phyloP scores from a whole-genome alignment of 2,888 invertebrate species.

The Rhogogaster chlorosoma region DNA sequence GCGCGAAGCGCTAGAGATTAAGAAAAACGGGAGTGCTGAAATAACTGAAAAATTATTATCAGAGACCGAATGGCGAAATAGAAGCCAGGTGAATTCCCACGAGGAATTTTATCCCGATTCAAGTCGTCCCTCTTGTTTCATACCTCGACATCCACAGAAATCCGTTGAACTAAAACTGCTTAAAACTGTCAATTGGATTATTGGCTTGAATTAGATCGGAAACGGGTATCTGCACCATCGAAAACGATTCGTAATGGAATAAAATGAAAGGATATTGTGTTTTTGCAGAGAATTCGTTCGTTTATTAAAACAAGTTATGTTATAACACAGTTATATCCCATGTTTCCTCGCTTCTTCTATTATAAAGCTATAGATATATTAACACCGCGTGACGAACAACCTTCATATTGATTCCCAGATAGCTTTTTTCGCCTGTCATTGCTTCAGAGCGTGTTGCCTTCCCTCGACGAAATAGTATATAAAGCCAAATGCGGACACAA shows the following conservation, averaged over 20 bases:
- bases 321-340: not conserved
- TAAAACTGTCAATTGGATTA: not conserved
- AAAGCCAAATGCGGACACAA: not conserved
- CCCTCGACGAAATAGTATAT: not conserved
- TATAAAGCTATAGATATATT: not conserved
- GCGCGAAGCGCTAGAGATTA: not conserved
- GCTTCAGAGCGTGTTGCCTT: not conserved
- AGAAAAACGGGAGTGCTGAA: not conserved
- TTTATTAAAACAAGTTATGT: not conserved
- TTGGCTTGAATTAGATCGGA: not conserved
- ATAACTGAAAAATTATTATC: not conserved
- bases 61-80: not conserved
- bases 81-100: not conserved
- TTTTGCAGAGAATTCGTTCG: not conserved
- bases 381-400: not conserved
- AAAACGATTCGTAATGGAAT: not conserved
- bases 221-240: not conserved
- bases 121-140: not conserved
- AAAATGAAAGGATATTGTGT: not conserved
- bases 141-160: too few species aligned
- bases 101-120: not conserved
- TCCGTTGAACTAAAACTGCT: not conserved
- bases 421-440: slow-evolving; percentile 22
- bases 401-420: slow-evolving; percentile 5
- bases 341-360: not conserved